Evolutionary conservation across 2,888 invertebrate species (phyloP), one percentile per base, ranked within the genome.

Genomic region (Sarcophaga variegata): DNA sequence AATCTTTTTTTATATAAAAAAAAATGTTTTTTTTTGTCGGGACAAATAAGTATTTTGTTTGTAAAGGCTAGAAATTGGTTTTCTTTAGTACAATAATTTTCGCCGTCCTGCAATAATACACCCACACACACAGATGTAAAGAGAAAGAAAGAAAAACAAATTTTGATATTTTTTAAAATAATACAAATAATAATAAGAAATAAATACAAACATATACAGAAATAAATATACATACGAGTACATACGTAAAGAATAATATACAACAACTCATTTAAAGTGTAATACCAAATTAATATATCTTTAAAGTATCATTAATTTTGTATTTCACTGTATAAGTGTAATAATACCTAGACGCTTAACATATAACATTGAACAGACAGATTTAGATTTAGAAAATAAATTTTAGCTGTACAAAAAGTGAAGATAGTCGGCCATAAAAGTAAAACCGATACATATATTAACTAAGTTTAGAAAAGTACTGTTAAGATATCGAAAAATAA

Each of bases 61-160:
- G 86, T 88, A 88, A 67, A 88, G 90, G 89, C 37, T 37, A 37
- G 37, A 37, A 37, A 37, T 37, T 91, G 89, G 93, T 12, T 93
- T 94, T 71, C 94, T 54, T 54, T 95, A 95, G 94, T 95, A 95
- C 92, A 95, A 94, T 92, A 95, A 95, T 93, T 95, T 94, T 93
- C 95, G 95, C 94, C 95, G 95, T 94, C 95, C 95, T 95, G 95
- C 94, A 95, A 94, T 94, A 67, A 94, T 93, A 92, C 37, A 37
- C 37, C 37, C 37, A 37, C 37, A 37, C 37, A 94, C 93, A 94
- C 93, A 94, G 92, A 94, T 93, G 91, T 88, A 93, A 93, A 93
- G 67, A 91, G 91, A 92, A 54, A 91, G 91, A 92, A 91, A 92
- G 91, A 90, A 89, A 90, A 88, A 49, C 80, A 80, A 89, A 81